Conservation (phyloP, 37 sponge, comb jelly and placozoan genomes). For the Agelas oroides region DNA sequence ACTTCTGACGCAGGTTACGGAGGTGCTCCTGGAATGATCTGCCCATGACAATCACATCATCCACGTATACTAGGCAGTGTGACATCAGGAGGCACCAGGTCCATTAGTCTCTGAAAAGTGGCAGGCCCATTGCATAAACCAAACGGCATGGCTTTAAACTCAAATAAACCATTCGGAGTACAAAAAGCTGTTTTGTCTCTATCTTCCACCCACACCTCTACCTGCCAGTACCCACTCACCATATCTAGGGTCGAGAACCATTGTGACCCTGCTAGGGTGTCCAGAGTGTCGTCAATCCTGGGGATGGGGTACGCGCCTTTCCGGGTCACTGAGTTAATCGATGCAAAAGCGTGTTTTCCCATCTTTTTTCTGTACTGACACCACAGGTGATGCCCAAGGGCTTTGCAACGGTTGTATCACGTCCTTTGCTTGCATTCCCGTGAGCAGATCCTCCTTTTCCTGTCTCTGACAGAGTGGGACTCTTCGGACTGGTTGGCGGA, state of each 20-base stretch:
- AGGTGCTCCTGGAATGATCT: no score
- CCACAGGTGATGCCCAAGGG: slow-evolving; percentile 45
- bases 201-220: slow-evolving; percentile 26
- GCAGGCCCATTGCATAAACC: no score
- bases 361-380: slow-evolving; percentile 55
- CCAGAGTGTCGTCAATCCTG: no score
- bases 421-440: slow-evolving; percentile 39
- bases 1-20: no score
- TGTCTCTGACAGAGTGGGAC: slow-evolving; percentile 32
- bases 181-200: slow-evolving; percentile 46
- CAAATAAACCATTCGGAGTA: no score
- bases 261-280: no score
- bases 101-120: no score
- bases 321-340: slow-evolving; percentile 54
- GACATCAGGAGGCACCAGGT: slow-evolving; percentile 22
- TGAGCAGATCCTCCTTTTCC: slow-evolving; percentile 13
- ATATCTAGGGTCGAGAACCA: no score
- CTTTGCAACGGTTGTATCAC: slow-evolving; percentile 23
- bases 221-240: no score
- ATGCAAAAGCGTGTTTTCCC: slow-evolving; percentile 45
- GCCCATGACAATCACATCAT: no score
- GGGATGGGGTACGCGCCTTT: slow-evolving; percentile 54
- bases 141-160: no score
- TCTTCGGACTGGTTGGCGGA: slow-evolving; percentile 33
- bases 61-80: no score